Evolutionary conservation across 2,113 vertebrate genomes (phyloP), one percentile per base, ranked within the genome.

Genomic region (Eulemur macaco): DNA sequence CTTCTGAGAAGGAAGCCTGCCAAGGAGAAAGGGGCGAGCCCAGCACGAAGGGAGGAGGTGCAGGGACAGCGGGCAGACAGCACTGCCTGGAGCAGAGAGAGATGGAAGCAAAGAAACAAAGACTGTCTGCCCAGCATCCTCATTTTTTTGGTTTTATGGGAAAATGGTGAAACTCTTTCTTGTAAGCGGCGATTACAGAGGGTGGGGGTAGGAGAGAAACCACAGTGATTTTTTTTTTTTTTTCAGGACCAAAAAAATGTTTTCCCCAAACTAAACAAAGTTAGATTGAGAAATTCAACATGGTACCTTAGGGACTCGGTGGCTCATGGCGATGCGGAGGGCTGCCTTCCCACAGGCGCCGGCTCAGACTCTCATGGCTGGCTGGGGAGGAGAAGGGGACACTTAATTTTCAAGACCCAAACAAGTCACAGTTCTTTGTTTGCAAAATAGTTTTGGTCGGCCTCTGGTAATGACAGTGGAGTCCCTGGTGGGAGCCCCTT

Each of bases 261-360:
- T 94, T 92, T 84, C 64, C 74, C 76, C 86, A 89, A 97, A 92
- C 94, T 96, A 97, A 96, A 98, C 93, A 93, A 95, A 91, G n/a
- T 96, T 81, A 45, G 91, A 97, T 90, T 95, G 94, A 91, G 97
- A 98, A 97, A 96, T 87, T 34, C 68, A 58, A 20, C 94, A 15
- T 3, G 29, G 83, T 94, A 82, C 88, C 92, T 85, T n/a, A 58
- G 97, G 97, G 97, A 92, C 76, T 34, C 6, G 47, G 68, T 52
- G 78, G 94, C 89, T 87, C 34, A n/a, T 12, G 42, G 47, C 29
- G 56, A 4, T 9, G 10, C 9, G 2, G 56, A 54, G 94, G 29
- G 39, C 31, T 1, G 52, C 69, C 31, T 86, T 56, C 91, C 96
- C 92, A 27, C 94, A 91, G 92, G 97, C 93, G 78, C 96, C 73